Percentiles rank a stretch among this genome's conserved stretches.
phyloP scores from a whole-genome alignment of 2,888 invertebrate species.

The Caenorhabditis sp. region DNA sequence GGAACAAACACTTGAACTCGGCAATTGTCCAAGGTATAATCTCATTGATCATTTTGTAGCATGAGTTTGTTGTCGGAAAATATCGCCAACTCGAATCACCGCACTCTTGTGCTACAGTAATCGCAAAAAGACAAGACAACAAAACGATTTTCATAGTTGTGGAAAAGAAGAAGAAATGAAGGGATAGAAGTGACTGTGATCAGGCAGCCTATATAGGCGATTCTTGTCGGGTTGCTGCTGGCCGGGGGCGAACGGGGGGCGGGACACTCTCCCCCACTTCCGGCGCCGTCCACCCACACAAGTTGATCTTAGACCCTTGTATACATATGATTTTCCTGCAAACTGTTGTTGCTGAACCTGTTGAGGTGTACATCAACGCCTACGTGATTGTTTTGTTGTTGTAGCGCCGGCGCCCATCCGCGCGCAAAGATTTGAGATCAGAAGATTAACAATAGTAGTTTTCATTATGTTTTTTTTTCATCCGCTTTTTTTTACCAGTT shows the following conservation, averaged over 20 bases:
- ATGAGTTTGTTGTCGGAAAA: slow-evolving; percentile 59
- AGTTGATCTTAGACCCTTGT: background rate
- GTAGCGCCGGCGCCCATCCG: no score
- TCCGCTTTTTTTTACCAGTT: no score
- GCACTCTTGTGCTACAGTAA: background rate
- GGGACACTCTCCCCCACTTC: background rate
- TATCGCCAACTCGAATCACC: slow-evolving; percentile 54
- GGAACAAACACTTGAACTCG: slow-evolving; percentile 67
- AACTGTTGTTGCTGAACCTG: no score
- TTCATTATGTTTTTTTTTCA: no score
- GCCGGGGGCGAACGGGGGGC: no score
- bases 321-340: no score
- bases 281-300: background rate
- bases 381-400: no score
- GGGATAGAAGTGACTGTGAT: no score
- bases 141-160: background rate
- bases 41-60: slow-evolving; percentile 61
- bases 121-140: background rate
- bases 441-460: no score
- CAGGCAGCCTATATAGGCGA: background rate
- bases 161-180: no score
- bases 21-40: slow-evolving; percentile 63
- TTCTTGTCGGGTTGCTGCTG: background rate
- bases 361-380: no score
- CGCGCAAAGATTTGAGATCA: no score